These are phyloP conservation scores for Nemopilema nomurai DNA, from an alignment of 30 jellyfish, hydroid and myxozoan species.

Conservation along the genomic window DNA sequence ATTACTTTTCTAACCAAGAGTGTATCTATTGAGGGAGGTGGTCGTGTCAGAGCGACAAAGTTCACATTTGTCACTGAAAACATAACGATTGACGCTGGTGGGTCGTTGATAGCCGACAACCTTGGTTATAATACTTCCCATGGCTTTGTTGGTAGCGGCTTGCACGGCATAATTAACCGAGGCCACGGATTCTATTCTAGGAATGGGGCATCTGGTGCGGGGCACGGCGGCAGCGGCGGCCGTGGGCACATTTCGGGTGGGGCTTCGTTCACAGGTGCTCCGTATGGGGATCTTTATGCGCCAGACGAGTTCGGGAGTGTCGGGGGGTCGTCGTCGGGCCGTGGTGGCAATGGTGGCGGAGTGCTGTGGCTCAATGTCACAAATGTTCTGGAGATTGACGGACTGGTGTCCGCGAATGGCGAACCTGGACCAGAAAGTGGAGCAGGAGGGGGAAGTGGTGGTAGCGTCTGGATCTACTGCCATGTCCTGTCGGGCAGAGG, in stretches of 20 bases:
- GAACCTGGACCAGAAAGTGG: conserved; percentile 49
- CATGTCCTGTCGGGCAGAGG: conserved; percentile 60
- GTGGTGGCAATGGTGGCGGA: conserved; percentile 78
- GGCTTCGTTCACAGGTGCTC: conserved; percentile 73
- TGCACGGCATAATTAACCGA: conserved; percentile 57
- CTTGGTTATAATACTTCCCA: conserved; percentile 72
- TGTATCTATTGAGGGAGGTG: conserved; percentile 68
- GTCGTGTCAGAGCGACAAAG: conserved; percentile 59
- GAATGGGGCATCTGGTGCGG: conserved; percentile 73
- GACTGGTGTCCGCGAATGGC: conserved; percentile 68
- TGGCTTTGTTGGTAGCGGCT: conserved; percentile 45
- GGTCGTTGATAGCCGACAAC: conserved; percentile 58
- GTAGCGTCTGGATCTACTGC: conserved; percentile 69
- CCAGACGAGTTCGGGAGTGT: conserved; percentile 58
- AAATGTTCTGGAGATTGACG: conserved; percentile 52
- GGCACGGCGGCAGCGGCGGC: conserved; percentile 75
- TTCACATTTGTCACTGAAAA: conserved; percentile 67
- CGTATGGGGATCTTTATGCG: conserved; percentile 67
- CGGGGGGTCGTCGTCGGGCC: conserved; percentile 41
- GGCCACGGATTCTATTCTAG: conserved; percentile 63
- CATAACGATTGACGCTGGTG: conserved; percentile 62
- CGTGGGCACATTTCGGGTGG: conserved; percentile 54
- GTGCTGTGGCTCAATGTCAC: conserved; percentile 66
- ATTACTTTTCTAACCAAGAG: conserved; percentile 37
- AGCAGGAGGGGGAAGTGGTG: conserved; percentile 79